Base-by-base conservation (phyloP, 2,113 vertebrate genomes). In the Amphilophus citrinellus region DNA sequence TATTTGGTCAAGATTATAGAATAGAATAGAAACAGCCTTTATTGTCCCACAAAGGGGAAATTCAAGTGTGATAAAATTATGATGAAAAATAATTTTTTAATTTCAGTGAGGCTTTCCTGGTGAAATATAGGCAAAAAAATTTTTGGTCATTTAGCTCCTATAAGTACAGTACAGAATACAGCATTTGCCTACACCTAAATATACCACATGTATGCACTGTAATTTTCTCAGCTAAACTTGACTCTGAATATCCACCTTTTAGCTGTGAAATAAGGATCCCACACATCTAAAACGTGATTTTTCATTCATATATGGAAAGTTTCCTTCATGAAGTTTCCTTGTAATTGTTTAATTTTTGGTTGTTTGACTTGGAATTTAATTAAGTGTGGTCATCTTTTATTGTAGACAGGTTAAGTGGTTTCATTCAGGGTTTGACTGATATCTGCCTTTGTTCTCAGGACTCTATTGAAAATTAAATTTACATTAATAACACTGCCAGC, bases 211-310 rank as follows among this genome's bases (percentile, higher is more conserved):
- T 73, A 14, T 73, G 68, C 27, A 73, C 27, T 73, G 68, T 32
- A 73, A n/a, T 73, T 32, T 73, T 73, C 50, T 53, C 24, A n/a
- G 27, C 50, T 53, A n/a, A 53, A 73, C 27, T 14, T 3, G 3
- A 56, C 37, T 30, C 53, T 0, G 2, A 18, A 10, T 53, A 56
- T 73, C 1, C 0, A 56, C 68, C 42, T 14, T 50, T 35, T 35
- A 73, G 50, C 53, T 0, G 27, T 35, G 47, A 1, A 50, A n/a
- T 56, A 50, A 30, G 76, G 22, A 76, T 76, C 32, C n/a, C 56
- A 59, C 20, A 37, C 15, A 22, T 56, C 20, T 58, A 76, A 58
- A 37, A 20, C 1, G 15, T 22, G 22, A 68, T 76, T 58, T 76
- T 37, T 76, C 14, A 47, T 68, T 42, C 63, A 20, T 17, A 11